Conservation (phyloP, 1,140 invertebrate genomes). For the Drosophila malerkotliana region DNA sequence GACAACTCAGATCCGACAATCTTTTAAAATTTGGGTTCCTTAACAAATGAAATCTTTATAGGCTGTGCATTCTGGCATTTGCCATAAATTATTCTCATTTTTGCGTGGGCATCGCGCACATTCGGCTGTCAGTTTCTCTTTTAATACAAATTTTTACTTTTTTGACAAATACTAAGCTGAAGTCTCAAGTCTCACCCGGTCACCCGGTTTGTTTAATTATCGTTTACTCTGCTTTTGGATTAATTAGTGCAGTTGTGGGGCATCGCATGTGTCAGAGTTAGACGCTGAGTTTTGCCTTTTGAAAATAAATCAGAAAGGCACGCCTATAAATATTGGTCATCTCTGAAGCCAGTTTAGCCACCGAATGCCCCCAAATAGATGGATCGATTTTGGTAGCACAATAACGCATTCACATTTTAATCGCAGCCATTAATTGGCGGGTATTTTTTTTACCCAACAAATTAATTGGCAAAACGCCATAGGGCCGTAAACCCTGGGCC, state of each 20-base stretch:
- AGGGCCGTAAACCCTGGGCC: constrained; percentile 4
- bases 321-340: constrained; percentile 59
- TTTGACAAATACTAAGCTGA: not conserved
- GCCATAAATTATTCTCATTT: constrained; percentile 61
- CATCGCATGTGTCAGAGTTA: constrained; percentile 1
- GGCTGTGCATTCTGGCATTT: constrained; percentile 35
- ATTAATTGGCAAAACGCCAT: constrained; percentile 58
- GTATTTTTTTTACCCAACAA: constrained; percentile 60
- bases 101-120: constrained; percentile 55
- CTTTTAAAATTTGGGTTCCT: constrained; percentile 32
- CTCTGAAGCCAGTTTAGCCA: constrained; percentile 54
- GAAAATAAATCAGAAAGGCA: constrained; percentile 37
- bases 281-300: not conserved
- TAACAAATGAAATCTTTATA: constrained; percentile 69
- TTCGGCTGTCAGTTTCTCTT: not conserved
- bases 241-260: constrained; percentile 43
- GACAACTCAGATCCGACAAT: constrained; percentile 9
- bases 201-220: constrained; percentile 59
- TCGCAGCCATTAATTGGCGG: constrained; percentile 54
- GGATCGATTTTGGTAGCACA: constrained; percentile 63
- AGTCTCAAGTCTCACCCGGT: constrained; percentile 3
- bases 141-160: constrained; percentile 14
- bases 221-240: constrained; percentile 49
- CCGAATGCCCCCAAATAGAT: constrained; percentile 52
- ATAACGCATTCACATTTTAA: constrained; percentile 61